These are phyloP conservation scores for Xestoiulus laeticollis DNA, from an alignment of 2,888 invertebrate species.

Conservation along the genomic window DNA sequence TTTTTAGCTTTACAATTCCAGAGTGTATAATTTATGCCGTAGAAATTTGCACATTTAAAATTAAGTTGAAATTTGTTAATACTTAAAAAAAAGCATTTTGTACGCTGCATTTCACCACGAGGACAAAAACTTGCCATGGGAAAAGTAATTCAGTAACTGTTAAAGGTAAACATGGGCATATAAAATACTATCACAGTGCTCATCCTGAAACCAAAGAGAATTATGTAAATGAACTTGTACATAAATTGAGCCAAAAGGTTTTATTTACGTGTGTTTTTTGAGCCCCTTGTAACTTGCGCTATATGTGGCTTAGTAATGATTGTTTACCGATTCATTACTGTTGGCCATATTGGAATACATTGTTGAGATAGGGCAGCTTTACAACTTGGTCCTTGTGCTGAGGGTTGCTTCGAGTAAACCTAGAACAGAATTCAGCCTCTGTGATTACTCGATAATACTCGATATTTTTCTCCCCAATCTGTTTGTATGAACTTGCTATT, in stretches of 20 bases:
- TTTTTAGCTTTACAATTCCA: too few species aligned
- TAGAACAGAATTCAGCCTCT: background rate
- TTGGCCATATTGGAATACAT: background rate
- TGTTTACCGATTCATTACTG: background rate
- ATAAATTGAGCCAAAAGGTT: background rate
- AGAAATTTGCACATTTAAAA: too few species aligned
- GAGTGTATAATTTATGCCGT: too few species aligned
- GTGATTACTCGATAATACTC: background rate
- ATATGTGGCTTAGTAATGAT: background rate
- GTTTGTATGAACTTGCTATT: background rate
- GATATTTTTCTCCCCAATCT: background rate
- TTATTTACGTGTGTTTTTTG: background rate
- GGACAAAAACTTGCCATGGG: background rate
- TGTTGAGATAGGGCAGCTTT: background rate
- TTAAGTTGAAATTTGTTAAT: too few species aligned
- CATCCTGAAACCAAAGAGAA: slow-evolving; percentile 10
- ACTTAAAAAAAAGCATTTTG: too few species aligned
- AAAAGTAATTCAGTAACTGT: background rate
- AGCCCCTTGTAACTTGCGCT: background rate
- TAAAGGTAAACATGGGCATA: background rate
- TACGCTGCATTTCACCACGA: background rate
- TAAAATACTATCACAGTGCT: background rate
- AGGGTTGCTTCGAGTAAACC: background rate
- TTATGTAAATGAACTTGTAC: background rate
- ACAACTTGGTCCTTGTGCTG: background rate